A percentile compares a stretch with the other conserved stretches of the same genome.
These are phyloP conservation scores for Acleris cristana DNA, from an alignment of 2,888 invertebrate species.

Conservation along the genomic window DNA sequence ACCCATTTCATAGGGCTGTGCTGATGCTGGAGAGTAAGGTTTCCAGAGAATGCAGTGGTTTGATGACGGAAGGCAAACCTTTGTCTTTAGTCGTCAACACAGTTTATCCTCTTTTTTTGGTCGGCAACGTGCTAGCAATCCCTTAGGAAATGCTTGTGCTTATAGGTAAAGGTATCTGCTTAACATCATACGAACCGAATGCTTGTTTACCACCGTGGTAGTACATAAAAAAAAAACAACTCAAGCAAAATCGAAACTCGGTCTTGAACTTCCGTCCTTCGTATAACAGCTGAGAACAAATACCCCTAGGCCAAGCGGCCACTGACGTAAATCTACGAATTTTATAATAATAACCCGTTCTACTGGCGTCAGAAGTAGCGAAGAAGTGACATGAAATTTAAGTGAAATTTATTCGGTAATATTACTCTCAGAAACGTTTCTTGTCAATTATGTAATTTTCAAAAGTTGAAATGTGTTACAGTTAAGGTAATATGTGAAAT, in stretches of 20 bases:
- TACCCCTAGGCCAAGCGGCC: too few species aligned
- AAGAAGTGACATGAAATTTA: background rate
- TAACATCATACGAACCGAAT: too few species aligned
- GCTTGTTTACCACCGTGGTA: too few species aligned
- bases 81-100: too few species aligned
- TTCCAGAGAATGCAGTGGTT: too few species aligned
- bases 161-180: background rate
- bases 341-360: constrained; percentile 4
- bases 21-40: too few species aligned
- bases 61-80: too few species aligned
- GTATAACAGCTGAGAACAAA: constrained; percentile 10
- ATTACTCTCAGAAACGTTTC: constrained; percentile 8
- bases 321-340: background rate
- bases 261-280: constrained; percentile 7
- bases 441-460: constrained; percentile 13
- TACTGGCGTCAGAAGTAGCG: constrained; percentile 7
- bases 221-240: background rate
- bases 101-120: background rate
- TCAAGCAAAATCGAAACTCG: background rate
- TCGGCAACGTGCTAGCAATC: background rate
- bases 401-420: constrained; percentile 8
- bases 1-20: too few species aligned
- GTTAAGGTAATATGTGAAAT: background rate
- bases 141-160: background rate
- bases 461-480: constrained; percentile 14